phyloP scores from a whole-genome alignment of 2,797 vertebrate species.

The Propithecus deckenii region DNA sequence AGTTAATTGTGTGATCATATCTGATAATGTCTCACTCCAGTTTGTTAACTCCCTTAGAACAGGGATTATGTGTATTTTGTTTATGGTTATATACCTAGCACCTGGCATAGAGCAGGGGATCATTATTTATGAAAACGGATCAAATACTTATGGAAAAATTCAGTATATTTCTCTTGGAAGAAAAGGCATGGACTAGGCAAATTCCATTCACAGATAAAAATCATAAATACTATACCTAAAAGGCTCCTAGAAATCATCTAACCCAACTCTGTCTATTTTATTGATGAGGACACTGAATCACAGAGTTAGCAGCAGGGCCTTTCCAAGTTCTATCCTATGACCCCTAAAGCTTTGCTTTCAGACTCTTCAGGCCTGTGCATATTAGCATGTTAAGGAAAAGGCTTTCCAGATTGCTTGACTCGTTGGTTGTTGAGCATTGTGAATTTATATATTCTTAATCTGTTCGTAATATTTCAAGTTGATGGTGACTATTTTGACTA shows the following conservation, averaged over 20 bases:
- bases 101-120: neutral
- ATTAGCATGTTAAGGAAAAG: neutral
- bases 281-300: neutral
- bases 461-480: neutral
- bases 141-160: neutral
- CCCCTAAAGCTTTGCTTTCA: neutral
- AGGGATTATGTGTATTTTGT: neutral
- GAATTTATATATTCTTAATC: neutral
- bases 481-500: neutral
- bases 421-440: neutral
- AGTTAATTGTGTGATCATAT: neutral
- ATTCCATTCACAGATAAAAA: neutral
- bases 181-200: neutral
- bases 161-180: neutral
- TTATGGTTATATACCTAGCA: neutral
- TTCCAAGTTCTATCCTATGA: neutral
- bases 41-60: neutral
- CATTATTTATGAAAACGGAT: neutral
- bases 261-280: neutral
- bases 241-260: neutral
- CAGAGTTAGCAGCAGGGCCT: neutral
- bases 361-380: neutral
- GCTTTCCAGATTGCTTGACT: neutral
- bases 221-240: neutral
- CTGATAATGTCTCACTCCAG: neutral